Percentiles rank a stretch among this genome's conserved stretches.
These are phyloP conservation scores for Jaculus jaculus DNA, from an alignment of 2,113 vertebrate species.

Conservation along the genomic window DNA sequence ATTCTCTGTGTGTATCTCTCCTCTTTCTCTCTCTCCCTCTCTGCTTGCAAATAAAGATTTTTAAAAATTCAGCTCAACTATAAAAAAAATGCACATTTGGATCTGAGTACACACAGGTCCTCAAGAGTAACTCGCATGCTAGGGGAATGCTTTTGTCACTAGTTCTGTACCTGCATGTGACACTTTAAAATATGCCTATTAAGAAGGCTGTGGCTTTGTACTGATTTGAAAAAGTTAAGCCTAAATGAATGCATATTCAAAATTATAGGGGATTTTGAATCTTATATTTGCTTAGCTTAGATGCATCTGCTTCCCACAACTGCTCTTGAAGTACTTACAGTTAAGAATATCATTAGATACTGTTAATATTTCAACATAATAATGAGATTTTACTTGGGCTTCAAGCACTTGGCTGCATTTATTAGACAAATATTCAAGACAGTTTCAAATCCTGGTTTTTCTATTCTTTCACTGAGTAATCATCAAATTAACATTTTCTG, in stretches of 20 bases:
- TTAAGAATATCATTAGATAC: background rate
- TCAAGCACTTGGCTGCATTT: constrained; percentile 10
- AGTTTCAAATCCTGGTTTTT: background rate
- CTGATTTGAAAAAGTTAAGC: constrained; percentile 19
- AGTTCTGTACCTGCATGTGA: background rate
- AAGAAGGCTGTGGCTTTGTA: background rate
- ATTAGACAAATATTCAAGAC: background rate
- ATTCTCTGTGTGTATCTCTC: too few species aligned
- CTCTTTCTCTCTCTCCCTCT: too few species aligned
- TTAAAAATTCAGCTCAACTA: too few species aligned
- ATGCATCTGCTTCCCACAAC: background rate
- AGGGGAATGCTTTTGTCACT: background rate
- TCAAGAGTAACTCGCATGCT: background rate
- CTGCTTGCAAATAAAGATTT: too few species aligned
- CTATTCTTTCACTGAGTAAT: background rate
- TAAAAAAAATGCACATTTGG: background rate
- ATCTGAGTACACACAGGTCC: constrained; percentile 16
- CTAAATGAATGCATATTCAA: background rate
- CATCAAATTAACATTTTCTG: background rate
- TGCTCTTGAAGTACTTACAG: background rate
- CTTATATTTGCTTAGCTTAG: background rate
- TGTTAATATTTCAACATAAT: background rate
- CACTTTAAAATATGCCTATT: background rate
- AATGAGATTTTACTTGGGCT: constrained; percentile 30
- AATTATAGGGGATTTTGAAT: background rate